phyloP scores from a whole-genome alignment of 92 coral and sea anemone species.

The Anthopleura xanthogrammica region DNA sequence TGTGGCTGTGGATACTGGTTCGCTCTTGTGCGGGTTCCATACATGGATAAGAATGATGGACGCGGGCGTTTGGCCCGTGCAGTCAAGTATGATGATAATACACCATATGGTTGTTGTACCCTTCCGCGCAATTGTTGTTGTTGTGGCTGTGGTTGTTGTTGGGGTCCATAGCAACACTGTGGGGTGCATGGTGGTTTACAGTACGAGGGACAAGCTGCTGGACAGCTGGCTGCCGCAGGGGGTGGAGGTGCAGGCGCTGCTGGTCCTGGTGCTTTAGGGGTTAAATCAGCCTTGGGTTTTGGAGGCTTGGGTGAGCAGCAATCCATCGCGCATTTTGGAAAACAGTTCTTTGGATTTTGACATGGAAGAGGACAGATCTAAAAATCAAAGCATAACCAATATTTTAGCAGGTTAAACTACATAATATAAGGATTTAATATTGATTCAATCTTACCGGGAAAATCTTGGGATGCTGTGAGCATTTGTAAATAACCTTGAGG shows the following conservation, averaged over 20 bases:
- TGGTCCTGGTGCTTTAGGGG: not conserved
- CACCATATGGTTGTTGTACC: not conserved
- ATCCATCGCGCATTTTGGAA: conserved; percentile 57
- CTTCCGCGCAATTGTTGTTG: too few relatives aligned
- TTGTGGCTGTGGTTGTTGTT: not conserved
- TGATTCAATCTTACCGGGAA: conserved; percentile 48
- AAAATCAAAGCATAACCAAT: not conserved
- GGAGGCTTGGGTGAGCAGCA: conserved; percentile 75
- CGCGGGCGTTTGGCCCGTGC: conserved; percentile 1
- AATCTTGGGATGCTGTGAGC: conserved; percentile 85
- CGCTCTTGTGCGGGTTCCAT: not conserved
- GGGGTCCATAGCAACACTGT: conserved; percentile 32
- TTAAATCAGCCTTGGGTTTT: conserved; percentile 15
- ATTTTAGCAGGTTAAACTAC: too few relatives aligned
- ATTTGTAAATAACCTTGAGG: conserved; percentile 81
- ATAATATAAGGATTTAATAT: too few relatives aligned
- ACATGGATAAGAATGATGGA: conserved; percentile 7
- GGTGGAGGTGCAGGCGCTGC: conserved; percentile 41
- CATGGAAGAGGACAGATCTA: conserved; percentile 84
- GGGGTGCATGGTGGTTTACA: conserved; percentile 41
- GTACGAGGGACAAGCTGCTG: conserved; percentile 38
- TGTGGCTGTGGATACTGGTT: not conserved
- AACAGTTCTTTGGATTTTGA: conserved; percentile 63
- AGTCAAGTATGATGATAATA: not conserved
- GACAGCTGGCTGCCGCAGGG: conserved; percentile 5